A percentile compares a stretch with the other conserved stretches of the same genome.
phyloP scores from a whole-genome alignment of 2,113 vertebrate genomes.

The Oceanodroma tethys region DNA sequence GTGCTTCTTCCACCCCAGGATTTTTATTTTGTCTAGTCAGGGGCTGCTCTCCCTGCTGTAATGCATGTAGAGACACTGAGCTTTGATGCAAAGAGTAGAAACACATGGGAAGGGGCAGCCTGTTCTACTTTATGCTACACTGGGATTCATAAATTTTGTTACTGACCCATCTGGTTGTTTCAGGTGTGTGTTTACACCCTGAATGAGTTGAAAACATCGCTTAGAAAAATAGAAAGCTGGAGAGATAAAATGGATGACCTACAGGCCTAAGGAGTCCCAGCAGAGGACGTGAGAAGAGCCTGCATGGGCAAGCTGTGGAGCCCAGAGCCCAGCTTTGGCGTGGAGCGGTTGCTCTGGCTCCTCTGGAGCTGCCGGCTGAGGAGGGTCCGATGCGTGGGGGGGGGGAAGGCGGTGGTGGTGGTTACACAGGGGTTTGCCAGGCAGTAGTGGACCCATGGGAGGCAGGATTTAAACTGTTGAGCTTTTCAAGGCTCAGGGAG shows the following conservation, averaged over 20 bases:
- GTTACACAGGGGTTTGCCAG: background rate
- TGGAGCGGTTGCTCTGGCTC: no score
- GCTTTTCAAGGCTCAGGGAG: background rate
- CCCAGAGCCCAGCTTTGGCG: no score
- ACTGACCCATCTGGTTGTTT: background rate
- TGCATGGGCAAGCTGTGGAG: no score
- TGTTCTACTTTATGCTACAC: background rate
- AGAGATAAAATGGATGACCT: background rate
- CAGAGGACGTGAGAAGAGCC: background rate
- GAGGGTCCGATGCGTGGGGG: rapidly evolving
- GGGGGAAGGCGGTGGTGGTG: background rate
- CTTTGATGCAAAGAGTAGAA: background rate
- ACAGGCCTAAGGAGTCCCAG: background rate
- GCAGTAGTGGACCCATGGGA: background rate
- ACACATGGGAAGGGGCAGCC: background rate
- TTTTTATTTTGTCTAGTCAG: background rate
- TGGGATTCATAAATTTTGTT: background rate
- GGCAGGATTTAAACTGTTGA: background rate
- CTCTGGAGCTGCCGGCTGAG: background rate
- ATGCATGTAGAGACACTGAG: background rate
- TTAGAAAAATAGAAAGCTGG: background rate
- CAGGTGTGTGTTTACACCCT: background rate
- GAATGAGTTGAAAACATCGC: background rate
- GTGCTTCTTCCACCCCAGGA: background rate
- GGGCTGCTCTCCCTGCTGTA: background rate